Evolutionary conservation across 2,888 invertebrate species (phyloP).

Genomic region (Athrips mouffetella): DNA sequence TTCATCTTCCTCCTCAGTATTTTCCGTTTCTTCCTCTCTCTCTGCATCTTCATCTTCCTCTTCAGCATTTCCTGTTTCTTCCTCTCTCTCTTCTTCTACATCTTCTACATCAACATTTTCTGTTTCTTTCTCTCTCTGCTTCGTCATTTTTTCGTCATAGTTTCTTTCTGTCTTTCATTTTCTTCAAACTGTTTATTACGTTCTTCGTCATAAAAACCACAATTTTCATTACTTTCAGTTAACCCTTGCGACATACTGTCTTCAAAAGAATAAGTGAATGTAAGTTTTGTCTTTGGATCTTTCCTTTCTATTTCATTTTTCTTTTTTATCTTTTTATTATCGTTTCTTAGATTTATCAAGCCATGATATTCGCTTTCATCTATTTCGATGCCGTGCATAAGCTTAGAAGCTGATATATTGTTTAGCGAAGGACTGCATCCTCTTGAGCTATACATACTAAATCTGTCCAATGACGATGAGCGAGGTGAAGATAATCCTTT

Average conservation of each 20-base stretch:
- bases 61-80: not conserved
- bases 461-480: not conserved
- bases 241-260: slow-evolving; percentile 9
- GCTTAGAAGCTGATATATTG: too few species aligned
- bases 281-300: not conserved
- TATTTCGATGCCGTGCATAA: not conserved
- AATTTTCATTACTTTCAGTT: not conserved
- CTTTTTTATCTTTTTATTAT: not conserved
- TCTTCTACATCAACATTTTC: not conserved
- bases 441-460: not conserved
- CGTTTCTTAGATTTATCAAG: slow-evolving; percentile 10
- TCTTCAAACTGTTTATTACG: not conserved
- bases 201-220: not conserved
- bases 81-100: not conserved
- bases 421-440: not conserved
- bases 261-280: slow-evolving; percentile 14
- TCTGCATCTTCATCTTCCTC: not conserved
- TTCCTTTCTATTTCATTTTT: not conserved
- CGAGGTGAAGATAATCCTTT: not conserved
- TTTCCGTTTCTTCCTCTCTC: too few species aligned
- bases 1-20: not conserved
- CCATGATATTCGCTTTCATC: slow-evolving; percentile 15
- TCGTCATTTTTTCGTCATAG: not conserved
- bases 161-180: not conserved
- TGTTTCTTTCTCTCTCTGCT: not conserved